phyloP scores from a whole-genome alignment of 2,888 invertebrate genomes.

The Dryococelus australis region DNA sequence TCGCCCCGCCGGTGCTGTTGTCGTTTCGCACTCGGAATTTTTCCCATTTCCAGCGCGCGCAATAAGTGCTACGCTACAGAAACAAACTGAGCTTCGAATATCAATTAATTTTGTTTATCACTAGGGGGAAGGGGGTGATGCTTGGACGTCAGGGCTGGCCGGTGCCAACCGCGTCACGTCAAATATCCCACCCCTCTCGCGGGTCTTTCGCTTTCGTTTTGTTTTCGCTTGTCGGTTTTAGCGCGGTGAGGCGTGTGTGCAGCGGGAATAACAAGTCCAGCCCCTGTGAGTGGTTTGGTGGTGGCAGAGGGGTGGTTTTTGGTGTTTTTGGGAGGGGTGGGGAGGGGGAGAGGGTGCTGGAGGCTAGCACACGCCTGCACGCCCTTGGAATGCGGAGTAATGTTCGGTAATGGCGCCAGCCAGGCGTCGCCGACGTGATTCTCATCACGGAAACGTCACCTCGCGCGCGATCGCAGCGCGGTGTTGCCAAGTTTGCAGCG shows the following conservation, averaged over 20 bases:
- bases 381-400: too few species aligned
- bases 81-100: slow-evolving; percentile 4
- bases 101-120: not conserved
- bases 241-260: not conserved
- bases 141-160: not conserved
- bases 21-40: not conserved
- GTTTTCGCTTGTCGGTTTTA: not conserved
- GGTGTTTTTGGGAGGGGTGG: too few species aligned
- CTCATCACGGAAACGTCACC: too few species aligned
- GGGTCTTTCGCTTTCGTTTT: not conserved
- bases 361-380: too few species aligned
- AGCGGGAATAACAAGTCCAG: not conserved
- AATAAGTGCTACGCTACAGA: not conserved
- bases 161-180: not conserved
- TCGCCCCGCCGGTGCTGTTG: not conserved
- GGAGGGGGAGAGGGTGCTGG: too few species aligned
- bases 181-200: not conserved
- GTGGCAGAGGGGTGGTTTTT: too few species aligned
- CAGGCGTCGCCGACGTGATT: too few species aligned
- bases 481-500: too few species aligned
- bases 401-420: too few species aligned
- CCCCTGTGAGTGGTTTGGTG: too few species aligned
- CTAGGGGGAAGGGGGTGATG: not conserved
- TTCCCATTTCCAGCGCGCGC: not conserved
- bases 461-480: too few species aligned